These are phyloP conservation scores for Perca flavescens DNA, from an alignment of 2,113 vertebrate species.

Conservation along the genomic window DNA sequence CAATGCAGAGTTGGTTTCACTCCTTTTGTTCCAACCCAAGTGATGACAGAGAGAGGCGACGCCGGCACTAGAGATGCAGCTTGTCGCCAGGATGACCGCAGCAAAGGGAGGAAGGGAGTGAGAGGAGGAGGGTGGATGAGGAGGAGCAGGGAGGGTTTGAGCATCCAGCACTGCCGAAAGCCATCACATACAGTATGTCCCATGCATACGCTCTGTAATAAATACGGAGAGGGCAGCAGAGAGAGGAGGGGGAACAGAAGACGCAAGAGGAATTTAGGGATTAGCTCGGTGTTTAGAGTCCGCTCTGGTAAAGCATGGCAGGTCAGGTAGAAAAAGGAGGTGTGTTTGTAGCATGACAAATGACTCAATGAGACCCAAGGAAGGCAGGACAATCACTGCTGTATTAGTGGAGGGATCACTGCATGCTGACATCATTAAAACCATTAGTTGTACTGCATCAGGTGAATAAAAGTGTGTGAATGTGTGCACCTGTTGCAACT, in stretches of 20 bases:
- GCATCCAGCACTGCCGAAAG: constrained; percentile 6
- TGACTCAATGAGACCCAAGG: neutral
- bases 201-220: neutral
- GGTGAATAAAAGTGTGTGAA: constrained; percentile 21
- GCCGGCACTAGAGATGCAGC: constrained; percentile 37
- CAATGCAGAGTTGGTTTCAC: constrained; percentile 10
- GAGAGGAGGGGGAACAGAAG: neutral
- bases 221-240: neutral
- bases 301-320: constrained; percentile 12
- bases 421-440: constrained; percentile 11
- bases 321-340: neutral
- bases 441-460: constrained; percentile 27
- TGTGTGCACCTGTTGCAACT: constrained; percentile 34
- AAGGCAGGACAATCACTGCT: neutral
- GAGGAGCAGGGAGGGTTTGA: constrained; percentile 21
- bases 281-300: neutral
- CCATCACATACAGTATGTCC: neutral
- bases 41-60: neutral
- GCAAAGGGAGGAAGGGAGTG: constrained; percentile 4
- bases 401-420: too few relatives aligned
- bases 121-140: neutral
- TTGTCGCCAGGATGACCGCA: constrained; percentile 41
- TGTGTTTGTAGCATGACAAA: constrained; percentile 18
- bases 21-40: constrained; percentile 43
- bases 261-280: neutral